Evolutionary conservation across 2,888 invertebrate species (phyloP), one percentile per base, ranked within the genome.

Genomic region (Thera britannica): DNA sequence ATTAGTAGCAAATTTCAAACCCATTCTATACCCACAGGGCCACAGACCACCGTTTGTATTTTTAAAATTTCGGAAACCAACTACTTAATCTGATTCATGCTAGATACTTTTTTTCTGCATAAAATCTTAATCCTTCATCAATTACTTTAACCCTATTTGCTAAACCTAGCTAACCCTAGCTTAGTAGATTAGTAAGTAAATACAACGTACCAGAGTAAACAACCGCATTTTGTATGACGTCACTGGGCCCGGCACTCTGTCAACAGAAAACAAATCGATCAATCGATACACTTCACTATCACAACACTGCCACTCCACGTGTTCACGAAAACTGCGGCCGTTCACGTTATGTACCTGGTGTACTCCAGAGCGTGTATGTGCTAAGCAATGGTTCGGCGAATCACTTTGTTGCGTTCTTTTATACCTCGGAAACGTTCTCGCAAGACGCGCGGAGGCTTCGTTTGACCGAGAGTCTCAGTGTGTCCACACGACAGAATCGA

Each of bases 401-500:
- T 82, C 85, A 84, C 84, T 79, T 80, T 82, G 89, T 83, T 84
- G 84, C 86, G 83, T 89, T 90, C 93, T 93, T 93, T 89, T 93
- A 93, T 93, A 93, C 92, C 89, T 89, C 90, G 92, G 92, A 93
- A 92, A 90, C 86, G 86, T 88, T 87, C 86, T 82, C 88, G 80
- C 83, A 82, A 90, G 92, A 92, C 89, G 91, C 88, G 85, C 86
- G 72, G 81, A 82, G 80, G 80, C 85, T 83, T 78, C 81, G 84
- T 81, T 83, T 84, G 86, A 81, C 91, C 89, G 86, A 90, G 87
- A 54, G 55, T 1, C 52, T 52, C 52, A 3, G 52, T 52, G 52
- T 52, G 77, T 63, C 75, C 72, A 67, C 77, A 61, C 89, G 86
- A 79, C 81, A 58, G 80, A 87, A 77, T 75, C 72, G 75, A 71